Evolutionary conservation across 2,113 vertebrate genomes (phyloP), one percentile per base, ranked within the genome.

Genomic region (Indri indri): DNA sequence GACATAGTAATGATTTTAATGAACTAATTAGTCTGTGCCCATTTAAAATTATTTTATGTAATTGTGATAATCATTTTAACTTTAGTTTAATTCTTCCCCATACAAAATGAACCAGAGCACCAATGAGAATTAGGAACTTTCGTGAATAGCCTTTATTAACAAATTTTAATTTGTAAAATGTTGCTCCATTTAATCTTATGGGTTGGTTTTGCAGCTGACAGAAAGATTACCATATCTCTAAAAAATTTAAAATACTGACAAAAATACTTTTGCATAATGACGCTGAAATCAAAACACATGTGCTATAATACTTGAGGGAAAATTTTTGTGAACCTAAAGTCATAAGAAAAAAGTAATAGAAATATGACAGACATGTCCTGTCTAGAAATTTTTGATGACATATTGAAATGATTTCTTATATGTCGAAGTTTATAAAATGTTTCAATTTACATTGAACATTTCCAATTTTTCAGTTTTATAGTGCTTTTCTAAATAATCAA

Each of bases 1-100:
- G 13, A 90, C 65, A 74, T 4, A 23, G 2, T 88, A 84, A 91
- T 91, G 50, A 37, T 85, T 94, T 96, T 68, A 96, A 91, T 93
- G 52, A 81, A 92, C n/a, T 86, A 89, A 90, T 86, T 83, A 93
- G 12, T 80, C 80, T 95, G 0, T 37, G 74, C 27, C 40, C 40
- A 42, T 42, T 42, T 42, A 42, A 42, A 42, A 42, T 91, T 90
- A 79, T 84, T 88, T 54, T 93, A 20, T 71, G 32, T 54, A 96
- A 79, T 87, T 50, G 34, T 68, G 22, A 32, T 22, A 87, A 79
- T 90, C 8, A 95, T 61, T 95, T 95, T 87, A 97, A 77, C 30
- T 42, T 66, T 54, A 63, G 3, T 32, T 86, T 95, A 42, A 88
- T 71, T 76, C 74, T 95, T 80, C 3, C 13, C 54, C 4, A 47